Conservation (phyloP, 2,888 invertebrate species). For the Caenorhabditis macrosperma region DNA sequence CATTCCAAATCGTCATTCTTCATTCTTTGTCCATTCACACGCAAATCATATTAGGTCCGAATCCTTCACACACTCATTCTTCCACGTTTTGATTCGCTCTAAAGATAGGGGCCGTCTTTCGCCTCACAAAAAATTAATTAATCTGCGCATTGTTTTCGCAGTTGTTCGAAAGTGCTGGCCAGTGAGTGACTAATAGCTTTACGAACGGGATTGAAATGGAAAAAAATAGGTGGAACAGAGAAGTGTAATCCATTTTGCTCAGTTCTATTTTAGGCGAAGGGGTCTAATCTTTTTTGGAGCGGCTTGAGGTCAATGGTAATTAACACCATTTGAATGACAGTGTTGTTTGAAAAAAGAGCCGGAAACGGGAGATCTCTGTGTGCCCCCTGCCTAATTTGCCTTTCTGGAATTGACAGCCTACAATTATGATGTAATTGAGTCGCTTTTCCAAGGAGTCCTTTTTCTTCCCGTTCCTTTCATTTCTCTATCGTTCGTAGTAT, state of each 20-base stretch:
- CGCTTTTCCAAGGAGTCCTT: slow-evolving; percentile 6
- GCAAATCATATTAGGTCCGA: slow-evolving; percentile 38
- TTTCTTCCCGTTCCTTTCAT: background rate
- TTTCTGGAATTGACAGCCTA: slow-evolving; percentile 43
- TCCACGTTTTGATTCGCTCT: slow-evolving; percentile 48
- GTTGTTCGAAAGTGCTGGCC: slow-evolving; percentile 29
- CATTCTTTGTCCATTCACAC: slow-evolving; percentile 24
- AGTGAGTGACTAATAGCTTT: slow-evolving; percentile 14
- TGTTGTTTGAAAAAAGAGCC: slow-evolving; percentile 1
- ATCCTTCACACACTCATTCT: slow-evolving; percentile 21
- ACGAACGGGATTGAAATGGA: background rate
- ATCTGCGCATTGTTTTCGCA: slow-evolving; percentile 46
- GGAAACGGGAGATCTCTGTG: slow-evolving; percentile 15
- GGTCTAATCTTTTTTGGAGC: background rate
- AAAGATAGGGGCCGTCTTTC: slow-evolving; percentile 45
- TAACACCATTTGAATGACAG: background rate
- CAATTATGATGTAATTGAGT: slow-evolving; percentile 52
- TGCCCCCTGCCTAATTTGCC: slow-evolving; percentile 6
- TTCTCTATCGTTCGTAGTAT: background rate
- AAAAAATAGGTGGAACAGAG: background rate
- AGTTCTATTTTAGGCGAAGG: background rate
- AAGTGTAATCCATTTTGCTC: background rate
- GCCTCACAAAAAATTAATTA: slow-evolving; percentile 50
- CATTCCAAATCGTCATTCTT: slow-evolving; percentile 9
- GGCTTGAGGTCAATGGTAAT: no score